phyloP scores from a whole-genome alignment of 2,113 vertebrate genomes.

The Phocoena sinus region DNA sequence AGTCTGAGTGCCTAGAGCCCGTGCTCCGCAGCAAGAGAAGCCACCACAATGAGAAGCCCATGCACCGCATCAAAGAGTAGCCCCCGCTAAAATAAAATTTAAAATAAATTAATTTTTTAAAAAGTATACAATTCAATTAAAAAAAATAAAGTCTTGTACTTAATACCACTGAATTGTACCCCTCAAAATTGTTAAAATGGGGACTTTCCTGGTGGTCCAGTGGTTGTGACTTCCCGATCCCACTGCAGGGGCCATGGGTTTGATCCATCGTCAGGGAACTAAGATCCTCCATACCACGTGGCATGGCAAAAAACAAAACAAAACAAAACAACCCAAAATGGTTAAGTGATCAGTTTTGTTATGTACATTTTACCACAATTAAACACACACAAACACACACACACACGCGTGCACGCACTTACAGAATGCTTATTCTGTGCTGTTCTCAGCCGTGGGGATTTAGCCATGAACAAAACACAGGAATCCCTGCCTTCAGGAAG shows the following conservation, averaged over 20 bases:
- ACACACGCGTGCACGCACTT: accelerated
- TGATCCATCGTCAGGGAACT: background rate
- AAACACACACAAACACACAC: background rate
- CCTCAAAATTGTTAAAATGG: background rate
- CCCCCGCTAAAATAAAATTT: too few species aligned
- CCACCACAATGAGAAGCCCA: too few species aligned
- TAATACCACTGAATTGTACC: background rate
- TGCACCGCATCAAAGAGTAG: too few species aligned
- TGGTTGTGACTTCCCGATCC: background rate
- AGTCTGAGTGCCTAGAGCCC: too few species aligned
- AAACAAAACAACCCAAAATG: background rate
- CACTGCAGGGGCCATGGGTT: background rate
- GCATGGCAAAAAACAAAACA: background rate
- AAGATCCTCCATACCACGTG: accelerated
- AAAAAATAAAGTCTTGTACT: background rate
- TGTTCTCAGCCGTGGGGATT: background rate
- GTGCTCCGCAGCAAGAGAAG: too few species aligned
- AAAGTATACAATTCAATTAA: too few species aligned
- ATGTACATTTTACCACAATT: background rate
- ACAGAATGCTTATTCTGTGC: background rate
- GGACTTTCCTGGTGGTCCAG: background rate
- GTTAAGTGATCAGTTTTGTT: background rate
- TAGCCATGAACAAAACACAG: background rate
- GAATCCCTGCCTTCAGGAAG: background rate
- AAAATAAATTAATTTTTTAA: too few species aligned